These are phyloP conservation scores for Cetoscarus ocellatus DNA, from an alignment of 2,797 vertebrate species.

Conservation along the genomic window DNA sequence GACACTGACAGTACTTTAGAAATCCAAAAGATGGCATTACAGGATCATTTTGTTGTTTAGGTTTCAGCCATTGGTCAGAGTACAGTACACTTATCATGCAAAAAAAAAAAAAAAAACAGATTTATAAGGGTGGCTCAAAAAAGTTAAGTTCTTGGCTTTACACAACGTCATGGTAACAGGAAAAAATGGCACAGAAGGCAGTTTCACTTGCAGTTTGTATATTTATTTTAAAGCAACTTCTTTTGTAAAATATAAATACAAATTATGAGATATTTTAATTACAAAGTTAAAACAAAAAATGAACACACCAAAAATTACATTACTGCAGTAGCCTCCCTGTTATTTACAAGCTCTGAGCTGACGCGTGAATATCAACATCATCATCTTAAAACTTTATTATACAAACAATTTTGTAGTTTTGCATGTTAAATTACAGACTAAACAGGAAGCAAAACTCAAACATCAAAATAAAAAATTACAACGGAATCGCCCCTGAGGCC, in stretches of 20 bases:
- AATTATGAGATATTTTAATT: slow-evolving; percentile 98
- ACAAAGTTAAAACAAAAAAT: slow-evolving; percentile 99
- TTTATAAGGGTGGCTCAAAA: slow-evolving; percentile 20
- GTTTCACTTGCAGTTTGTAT: slow-evolving; percentile 81
- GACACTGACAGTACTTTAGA: slow-evolving; percentile 38
- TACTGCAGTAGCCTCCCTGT: slow-evolving; percentile 87
- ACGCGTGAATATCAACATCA: slow-evolving; percentile 90
- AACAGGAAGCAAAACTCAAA: slow-evolving; percentile 74
- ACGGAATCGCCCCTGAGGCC: slow-evolving; percentile 78
- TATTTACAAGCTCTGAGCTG: slow-evolving; percentile 93
- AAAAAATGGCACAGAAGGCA: slow-evolving; percentile 18
- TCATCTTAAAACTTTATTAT: slow-evolving; percentile 89
- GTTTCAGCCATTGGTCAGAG: not conserved
- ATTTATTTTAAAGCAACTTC: slow-evolving; percentile 95
- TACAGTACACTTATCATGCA: slow-evolving; percentile 15
- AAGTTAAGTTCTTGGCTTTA: not conserved
- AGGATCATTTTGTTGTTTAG: slow-evolving; percentile 27
- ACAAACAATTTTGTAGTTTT: slow-evolving; percentile 92
- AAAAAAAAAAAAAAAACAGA: slow-evolving; percentile 25
- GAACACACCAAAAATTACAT: slow-evolving; percentile 91
- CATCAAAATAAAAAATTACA: slow-evolving; percentile 58
- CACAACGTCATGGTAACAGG: slow-evolving; percentile 18
- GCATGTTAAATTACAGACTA: slow-evolving; percentile 92
- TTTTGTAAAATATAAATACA: slow-evolving; percentile 99
- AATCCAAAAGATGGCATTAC: slow-evolving; percentile 73